Evolutionary conservation across 2,888 invertebrate genomes (phyloP).

Genomic region (Polydrusus cervinus): DNA sequence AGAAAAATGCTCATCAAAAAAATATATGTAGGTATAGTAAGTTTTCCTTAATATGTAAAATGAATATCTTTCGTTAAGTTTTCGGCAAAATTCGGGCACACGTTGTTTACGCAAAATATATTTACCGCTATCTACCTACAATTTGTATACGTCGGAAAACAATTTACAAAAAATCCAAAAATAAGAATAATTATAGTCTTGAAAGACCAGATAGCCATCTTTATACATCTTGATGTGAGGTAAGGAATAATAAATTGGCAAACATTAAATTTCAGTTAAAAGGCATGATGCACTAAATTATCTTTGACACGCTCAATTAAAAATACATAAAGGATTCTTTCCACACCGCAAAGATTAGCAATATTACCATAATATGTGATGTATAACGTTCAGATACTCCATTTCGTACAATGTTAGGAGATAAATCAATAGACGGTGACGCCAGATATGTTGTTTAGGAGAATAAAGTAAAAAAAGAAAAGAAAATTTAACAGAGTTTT

Average conservation of each 20-base stretch:
- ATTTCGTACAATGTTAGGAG: background rate
- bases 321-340: slow-evolving; percentile 30
- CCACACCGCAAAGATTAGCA: slow-evolving; percentile 10
- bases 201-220: slow-evolving; percentile 7
- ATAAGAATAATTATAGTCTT: slow-evolving; percentile 13
- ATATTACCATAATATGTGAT: slow-evolving; percentile 9
- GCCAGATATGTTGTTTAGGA: no score
- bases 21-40: no score
- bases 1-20: no score
- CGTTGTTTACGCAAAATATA: background rate
- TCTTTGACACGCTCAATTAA: slow-evolving; percentile 34
- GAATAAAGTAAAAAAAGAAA: no score
- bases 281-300: slow-evolving; percentile 19
- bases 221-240: slow-evolving; percentile 14
- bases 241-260: slow-evolving; percentile 11
- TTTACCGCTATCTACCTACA: background rate
- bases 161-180: slow-evolving; percentile 10
- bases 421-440: background rate
- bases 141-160: slow-evolving; percentile 7
- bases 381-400: background rate
- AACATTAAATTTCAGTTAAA: slow-evolving; percentile 19
- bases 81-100: background rate
- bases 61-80: no score
- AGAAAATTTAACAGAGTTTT: no score
- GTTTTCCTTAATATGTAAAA: no score